phyloP scores from a whole-genome alignment of 2,113 vertebrate species.

The Corvus hawaiiensis region DNA sequence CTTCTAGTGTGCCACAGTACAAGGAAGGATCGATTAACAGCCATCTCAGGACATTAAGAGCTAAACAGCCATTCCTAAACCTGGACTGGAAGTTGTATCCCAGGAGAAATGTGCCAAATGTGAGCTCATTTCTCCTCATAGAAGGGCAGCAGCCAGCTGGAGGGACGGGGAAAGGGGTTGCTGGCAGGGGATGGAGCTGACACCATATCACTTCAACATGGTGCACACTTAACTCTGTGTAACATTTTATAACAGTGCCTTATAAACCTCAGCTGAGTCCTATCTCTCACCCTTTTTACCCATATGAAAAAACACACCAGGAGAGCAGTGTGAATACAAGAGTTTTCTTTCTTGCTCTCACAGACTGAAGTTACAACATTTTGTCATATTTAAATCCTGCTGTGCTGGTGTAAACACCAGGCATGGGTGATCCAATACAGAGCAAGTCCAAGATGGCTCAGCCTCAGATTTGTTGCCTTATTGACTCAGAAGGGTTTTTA shows the following conservation, averaged over 20 bases:
- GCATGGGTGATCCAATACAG: not conserved
- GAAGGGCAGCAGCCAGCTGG: constrained; percentile 36
- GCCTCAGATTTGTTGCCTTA: not conserved
- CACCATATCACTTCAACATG: constrained; percentile 13
- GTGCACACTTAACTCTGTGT: not conserved
- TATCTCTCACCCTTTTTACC: not conserved
- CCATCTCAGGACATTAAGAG: not conserved
- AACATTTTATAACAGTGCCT: constrained; percentile 39
- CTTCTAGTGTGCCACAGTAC: not conserved
- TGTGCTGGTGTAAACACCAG: not conserved
- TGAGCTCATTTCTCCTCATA: constrained; percentile 19
- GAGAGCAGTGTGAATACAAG: not conserved
- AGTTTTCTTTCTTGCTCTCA: not conserved
- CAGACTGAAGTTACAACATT: not conserved
- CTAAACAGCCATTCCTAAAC: not conserved
- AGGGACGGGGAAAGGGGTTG: not conserved
- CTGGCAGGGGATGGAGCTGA: constrained; percentile 26
- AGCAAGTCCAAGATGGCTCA: constrained; percentile 13
- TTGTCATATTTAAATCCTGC: not conserved
- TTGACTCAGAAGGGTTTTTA: not conserved
- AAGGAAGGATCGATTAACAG: not conserved
- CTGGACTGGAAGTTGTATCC: not conserved
- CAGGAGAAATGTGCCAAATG: constrained; percentile 31
- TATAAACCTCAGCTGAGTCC: constrained; percentile 20
- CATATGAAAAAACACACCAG: constrained; percentile 1